Evolutionary conservation across 2,113 vertebrate genomes (phyloP).

Genomic region (Cyprinus carpio): DNA sequence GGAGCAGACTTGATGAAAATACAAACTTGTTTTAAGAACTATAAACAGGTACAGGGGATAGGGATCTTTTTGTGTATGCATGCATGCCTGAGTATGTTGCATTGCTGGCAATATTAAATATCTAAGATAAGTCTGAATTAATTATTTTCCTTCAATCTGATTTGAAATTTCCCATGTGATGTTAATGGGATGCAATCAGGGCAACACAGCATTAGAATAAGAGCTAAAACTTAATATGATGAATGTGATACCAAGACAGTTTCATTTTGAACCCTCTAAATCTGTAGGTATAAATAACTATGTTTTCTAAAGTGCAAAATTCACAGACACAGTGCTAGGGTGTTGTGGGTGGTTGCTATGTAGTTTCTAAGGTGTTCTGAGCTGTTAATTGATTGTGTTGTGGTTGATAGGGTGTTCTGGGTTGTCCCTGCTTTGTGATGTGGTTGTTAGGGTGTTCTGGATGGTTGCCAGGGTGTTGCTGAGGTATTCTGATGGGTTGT

Average conservation of each 20-base stretch:
- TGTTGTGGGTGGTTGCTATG: neutral
- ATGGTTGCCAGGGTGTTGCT: no score
- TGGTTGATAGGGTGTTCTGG: no score
- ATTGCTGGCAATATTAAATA: neutral
- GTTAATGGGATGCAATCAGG: neutral
- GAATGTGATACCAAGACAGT: neutral
- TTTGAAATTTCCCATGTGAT: neutral
- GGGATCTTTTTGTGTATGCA: neutral
- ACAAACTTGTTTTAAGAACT: slow-evolving; percentile 7
- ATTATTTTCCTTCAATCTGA: neutral
- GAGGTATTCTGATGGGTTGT: no score
- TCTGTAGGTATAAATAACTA: neutral
- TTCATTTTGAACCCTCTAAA: neutral
- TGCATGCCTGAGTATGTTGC: neutral
- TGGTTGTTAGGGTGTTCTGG: neutral
- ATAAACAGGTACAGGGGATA: neutral
- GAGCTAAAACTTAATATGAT: neutral
- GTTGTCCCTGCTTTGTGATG: neutral
- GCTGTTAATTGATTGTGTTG: neutral
- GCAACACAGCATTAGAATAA: neutral
- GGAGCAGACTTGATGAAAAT: slow-evolving; percentile 12
- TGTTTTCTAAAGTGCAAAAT: neutral
- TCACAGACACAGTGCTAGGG: neutral
- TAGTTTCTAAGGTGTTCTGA: neutral
- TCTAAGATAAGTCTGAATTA: neutral